Evolutionary conservation across 2,113 vertebrate species (phyloP).

Genomic region (Upupa epops): DNA sequence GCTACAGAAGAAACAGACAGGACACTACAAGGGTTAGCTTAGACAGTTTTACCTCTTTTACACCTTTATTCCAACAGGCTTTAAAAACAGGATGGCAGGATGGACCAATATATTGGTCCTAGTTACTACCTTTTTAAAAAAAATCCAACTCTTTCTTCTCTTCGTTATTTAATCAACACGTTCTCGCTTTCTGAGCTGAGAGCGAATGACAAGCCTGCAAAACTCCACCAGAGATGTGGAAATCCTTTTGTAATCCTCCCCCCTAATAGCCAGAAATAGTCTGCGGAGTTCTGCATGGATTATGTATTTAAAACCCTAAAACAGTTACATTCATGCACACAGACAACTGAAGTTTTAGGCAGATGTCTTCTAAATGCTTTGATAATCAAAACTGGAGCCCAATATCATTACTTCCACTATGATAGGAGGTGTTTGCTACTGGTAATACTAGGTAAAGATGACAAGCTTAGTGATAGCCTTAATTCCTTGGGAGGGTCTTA

Average conservation of each 20-base stretch:
- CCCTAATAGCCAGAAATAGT: neutral
- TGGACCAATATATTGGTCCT: neutral
- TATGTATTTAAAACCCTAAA: neutral
- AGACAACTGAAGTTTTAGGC: neutral
- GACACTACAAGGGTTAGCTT: neutral
- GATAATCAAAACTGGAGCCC: neutral
- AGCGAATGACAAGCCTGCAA: neutral
- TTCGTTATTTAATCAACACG: neutral
- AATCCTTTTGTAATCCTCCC: neutral
- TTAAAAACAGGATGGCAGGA: neutral
- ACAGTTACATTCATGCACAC: neutral
- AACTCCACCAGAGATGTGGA: neutral
- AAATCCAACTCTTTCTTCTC: neutral
- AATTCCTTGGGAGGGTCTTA: neutral
- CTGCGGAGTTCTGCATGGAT: neutral
- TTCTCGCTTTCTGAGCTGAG: neutral
- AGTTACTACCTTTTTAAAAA: neutral
- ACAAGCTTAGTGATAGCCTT: neutral
- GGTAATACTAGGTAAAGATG: neutral
- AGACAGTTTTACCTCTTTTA: neutral
- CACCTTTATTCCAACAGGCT: neutral
- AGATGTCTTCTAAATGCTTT: neutral
- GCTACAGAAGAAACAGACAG: neutral
- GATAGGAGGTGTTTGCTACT: fast-evolving
- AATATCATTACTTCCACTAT: neutral